Conservation (phyloP, 2,113 vertebrate species). For the Gobiocypris rarus region DNA sequence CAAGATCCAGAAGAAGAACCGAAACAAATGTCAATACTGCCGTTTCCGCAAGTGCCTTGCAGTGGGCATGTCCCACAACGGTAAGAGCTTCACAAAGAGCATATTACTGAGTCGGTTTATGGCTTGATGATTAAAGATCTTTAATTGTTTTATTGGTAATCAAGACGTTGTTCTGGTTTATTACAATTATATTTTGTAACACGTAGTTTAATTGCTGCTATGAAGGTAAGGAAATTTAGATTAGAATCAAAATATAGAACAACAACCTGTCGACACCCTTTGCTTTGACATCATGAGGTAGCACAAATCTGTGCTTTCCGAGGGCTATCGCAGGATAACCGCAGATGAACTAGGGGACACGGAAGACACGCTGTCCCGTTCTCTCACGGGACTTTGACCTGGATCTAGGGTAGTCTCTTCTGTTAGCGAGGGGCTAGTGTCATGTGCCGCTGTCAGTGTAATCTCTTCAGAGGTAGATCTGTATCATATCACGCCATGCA, state of each 20-base stretch:
- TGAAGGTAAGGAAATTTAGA: background rate
- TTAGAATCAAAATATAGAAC: background rate
- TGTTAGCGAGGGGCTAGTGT: background rate
- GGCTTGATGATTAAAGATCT: slow-evolving; percentile 4
- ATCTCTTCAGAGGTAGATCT: background rate
- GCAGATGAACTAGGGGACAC: slow-evolving; percentile 19
- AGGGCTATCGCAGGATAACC: background rate
- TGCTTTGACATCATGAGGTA: background rate
- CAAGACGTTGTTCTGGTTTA: background rate
- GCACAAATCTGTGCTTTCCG: background rate
- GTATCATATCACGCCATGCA: slow-evolving; percentile 27
- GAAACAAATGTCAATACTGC: slow-evolving; percentile 98
- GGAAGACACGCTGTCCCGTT: background rate
- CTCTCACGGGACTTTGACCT: slow-evolving; percentile 28
- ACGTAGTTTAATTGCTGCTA: background rate
- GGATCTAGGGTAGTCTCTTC: background rate
- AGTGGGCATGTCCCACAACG: slow-evolving; percentile 98
- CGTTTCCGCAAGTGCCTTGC: slow-evolving; percentile 97
- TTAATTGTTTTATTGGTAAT: slow-evolving; percentile 20
- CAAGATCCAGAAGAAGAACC: slow-evolving; percentile 97
- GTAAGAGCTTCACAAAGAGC: slow-evolving; percentile 72
- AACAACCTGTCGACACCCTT: background rate
- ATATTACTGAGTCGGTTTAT: background rate
- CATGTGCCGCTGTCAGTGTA: background rate
- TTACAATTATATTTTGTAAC: background rate